These are phyloP conservation scores for Idaea biselata DNA, from an alignment of 2,888 invertebrate genomes.

Conservation along the genomic window DNA sequence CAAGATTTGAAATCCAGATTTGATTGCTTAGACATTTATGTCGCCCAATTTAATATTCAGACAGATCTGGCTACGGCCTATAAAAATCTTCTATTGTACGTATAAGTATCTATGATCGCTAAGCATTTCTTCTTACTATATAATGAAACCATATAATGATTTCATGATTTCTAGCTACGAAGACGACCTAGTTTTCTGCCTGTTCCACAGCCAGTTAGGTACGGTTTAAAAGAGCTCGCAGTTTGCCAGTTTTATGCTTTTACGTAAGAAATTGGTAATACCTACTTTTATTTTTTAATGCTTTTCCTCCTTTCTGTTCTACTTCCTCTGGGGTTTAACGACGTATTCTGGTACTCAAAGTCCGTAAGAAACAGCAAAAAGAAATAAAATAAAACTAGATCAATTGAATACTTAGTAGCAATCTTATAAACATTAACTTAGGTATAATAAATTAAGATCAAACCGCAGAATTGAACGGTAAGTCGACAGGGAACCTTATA, in stretches of 20 bases:
- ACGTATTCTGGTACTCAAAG: background rate
- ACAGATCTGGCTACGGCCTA: too few relatives aligned
- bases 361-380: background rate
- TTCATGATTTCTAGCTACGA: too few relatives aligned
- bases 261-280: background rate
- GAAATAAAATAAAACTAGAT: background rate
- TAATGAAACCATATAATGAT: too few relatives aligned
- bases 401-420: background rate
- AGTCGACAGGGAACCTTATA: background rate
- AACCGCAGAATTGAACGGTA: background rate
- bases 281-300: background rate
- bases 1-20: too few relatives aligned
- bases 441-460: background rate
- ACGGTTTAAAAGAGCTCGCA: too few relatives aligned
- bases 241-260: background rate
- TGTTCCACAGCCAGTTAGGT: too few relatives aligned
- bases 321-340: background rate
- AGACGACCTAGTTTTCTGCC: too few relatives aligned
- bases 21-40: too few relatives aligned
- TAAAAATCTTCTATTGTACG: too few relatives aligned
- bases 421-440: background rate
- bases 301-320: slow-evolving; percentile 1
- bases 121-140: too few relatives aligned
- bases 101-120: too few relatives aligned
- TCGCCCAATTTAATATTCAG: too few relatives aligned